Conservation (phyloP, 2,797 vertebrate genomes). For the Anas georgica region DNA sequence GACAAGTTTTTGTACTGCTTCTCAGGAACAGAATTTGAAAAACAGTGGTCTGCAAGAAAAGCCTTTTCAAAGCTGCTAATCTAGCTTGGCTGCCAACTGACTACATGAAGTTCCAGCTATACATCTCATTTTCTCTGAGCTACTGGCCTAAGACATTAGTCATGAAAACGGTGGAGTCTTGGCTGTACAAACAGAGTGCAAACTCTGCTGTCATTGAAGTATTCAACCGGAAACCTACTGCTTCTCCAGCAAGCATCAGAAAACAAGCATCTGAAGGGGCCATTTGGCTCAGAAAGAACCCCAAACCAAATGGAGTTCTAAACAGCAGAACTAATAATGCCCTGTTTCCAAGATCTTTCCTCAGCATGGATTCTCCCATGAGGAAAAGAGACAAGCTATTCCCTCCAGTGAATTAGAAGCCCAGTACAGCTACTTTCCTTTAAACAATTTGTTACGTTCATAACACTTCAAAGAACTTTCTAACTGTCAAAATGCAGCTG, state of each 20-base stretch:
- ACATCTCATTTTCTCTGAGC: background rate
- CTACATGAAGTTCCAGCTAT: background rate
- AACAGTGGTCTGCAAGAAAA: slow-evolving; percentile 6
- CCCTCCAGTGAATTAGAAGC: background rate
- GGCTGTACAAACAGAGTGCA: background rate
- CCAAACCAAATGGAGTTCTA: background rate
- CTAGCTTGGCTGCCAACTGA: background rate
- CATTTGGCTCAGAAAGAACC: background rate
- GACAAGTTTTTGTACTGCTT: slow-evolving; percentile 39
- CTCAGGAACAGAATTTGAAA: slow-evolving; percentile 29
- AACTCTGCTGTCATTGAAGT: background rate
- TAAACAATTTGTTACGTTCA: background rate
- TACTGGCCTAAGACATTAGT: background rate
- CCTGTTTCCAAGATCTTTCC: background rate
- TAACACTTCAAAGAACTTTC: background rate
- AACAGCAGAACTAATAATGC: background rate
- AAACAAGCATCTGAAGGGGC: background rate
- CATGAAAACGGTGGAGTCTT: background rate
- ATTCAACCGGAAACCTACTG: background rate
- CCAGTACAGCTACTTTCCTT: background rate
- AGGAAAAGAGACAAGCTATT: background rate
- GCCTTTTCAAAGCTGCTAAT: slow-evolving; percentile 8
- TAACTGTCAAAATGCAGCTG: background rate
- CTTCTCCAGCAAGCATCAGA: background rate
- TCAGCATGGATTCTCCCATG: background rate